These are phyloP conservation scores for Beaufortia kweichowensis DNA, from an alignment of 2,113 vertebrate genomes.

Conservation along the genomic window DNA sequence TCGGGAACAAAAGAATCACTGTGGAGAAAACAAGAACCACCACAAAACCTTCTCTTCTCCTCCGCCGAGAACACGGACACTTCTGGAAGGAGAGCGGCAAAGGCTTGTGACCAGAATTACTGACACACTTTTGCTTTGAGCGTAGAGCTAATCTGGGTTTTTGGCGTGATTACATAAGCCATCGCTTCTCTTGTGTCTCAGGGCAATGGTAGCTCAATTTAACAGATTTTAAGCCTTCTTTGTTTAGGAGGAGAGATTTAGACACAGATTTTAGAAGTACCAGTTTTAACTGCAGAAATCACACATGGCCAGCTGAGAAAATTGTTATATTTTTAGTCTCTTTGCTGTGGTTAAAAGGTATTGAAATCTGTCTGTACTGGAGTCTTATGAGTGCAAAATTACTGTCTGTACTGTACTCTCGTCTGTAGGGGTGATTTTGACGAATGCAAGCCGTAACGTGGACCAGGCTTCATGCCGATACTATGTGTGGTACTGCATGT, in stretches of 20 bases:
- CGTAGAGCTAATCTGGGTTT: conserved; percentile 60
- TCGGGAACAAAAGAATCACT: conserved; percentile 55
- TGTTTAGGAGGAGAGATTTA: conserved; percentile 1
- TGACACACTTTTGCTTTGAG: conserved; percentile 59
- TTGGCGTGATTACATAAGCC: conserved; percentile 53
- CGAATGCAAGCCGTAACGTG: too few species aligned
- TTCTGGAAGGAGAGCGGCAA: conserved; percentile 49
- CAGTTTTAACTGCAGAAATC: conserved; percentile 24
- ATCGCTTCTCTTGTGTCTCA: conserved; percentile 6
- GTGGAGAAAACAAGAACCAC: conserved; percentile 31
- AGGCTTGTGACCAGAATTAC: conserved; percentile 65
- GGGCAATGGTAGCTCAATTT: conserved; percentile 10
- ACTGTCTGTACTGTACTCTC: background rate
- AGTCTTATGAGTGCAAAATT: background rate
- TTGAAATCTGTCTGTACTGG: background rate
- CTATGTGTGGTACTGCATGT: background rate
- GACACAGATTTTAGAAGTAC: conserved; percentile 17
- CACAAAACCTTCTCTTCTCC: conserved; percentile 55
- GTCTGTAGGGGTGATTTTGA: too few species aligned
- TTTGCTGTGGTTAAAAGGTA: background rate
- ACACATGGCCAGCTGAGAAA: conserved; percentile 31
- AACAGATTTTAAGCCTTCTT: conserved; percentile 39
- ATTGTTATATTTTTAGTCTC: conserved; percentile 6
- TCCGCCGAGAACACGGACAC: conserved; percentile 53
- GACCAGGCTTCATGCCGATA: background rate